A percentile compares a stretch with the other conserved stretches of the same genome.
Conservation (phyloP, 1,140 invertebrate genomes). For the Drosophila melanica region DNA sequence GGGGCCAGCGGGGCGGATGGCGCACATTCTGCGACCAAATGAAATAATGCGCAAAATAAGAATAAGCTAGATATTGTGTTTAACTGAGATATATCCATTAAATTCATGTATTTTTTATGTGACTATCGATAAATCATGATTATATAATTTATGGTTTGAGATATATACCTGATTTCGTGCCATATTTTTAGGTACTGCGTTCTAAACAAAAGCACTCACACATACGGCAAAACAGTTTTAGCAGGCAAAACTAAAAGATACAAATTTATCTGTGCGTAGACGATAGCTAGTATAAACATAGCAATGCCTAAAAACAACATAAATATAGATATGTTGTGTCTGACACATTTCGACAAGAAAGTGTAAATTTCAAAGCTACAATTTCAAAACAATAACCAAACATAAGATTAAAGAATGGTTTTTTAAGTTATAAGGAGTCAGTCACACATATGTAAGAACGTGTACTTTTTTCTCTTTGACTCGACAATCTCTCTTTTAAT, state of each 20-base stretch:
- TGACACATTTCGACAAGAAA: background rate
- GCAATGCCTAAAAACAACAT: slow-evolving; percentile 42
- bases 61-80: slow-evolving; percentile 36
- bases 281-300: slow-evolving; percentile 56
- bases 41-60: slow-evolving; percentile 67
- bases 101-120: background rate
- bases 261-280: slow-evolving; percentile 39
- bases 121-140: background rate
- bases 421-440: background rate
- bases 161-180: background rate
- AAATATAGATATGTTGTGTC: slow-evolving; percentile 26
- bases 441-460: background rate
- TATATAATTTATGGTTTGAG: background rate
- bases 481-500: slow-evolving; percentile 27
- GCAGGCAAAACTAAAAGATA: slow-evolving; percentile 25
- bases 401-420: too few species aligned
- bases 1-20: background rate
- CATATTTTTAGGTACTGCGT: background rate
- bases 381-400: too few species aligned
- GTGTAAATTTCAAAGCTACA: too few species aligned
- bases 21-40: slow-evolving; percentile 63
- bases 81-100: slow-evolving; percentile 34
- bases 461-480: slow-evolving; percentile 8
- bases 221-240: slow-evolving; percentile 1
- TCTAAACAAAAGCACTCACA: slow-evolving; percentile 2